Evolutionary conservation across 2,113 vertebrate species (phyloP).

Genomic region (Blennius ocellaris): DNA sequence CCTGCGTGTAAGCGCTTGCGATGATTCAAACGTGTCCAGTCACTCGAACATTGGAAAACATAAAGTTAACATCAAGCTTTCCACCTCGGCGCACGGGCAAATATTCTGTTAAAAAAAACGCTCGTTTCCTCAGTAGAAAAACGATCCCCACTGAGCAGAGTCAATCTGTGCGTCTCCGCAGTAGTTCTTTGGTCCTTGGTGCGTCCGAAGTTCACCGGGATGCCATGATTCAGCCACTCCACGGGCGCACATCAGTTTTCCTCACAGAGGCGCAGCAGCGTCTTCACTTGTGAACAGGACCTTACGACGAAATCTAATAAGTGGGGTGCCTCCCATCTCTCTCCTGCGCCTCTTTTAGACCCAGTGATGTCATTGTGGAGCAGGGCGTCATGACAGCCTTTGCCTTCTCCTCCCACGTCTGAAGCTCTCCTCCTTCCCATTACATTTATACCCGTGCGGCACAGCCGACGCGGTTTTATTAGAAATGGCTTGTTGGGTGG

Average conservation of each 20-base stretch:
- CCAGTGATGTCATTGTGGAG: slow-evolving; percentile 78
- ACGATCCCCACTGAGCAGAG: slow-evolving; percentile 14
- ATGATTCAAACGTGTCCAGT: slow-evolving; percentile 9
- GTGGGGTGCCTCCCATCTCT: slow-evolving; percentile 70
- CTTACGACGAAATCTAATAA: slow-evolving; percentile 67
- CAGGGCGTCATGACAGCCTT: slow-evolving; percentile 76
- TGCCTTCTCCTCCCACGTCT: slow-evolving; percentile 29
- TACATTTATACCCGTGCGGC: slow-evolving; percentile 24
- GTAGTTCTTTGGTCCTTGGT: slow-evolving; percentile 6
- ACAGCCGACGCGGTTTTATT: slow-evolving; percentile 29
- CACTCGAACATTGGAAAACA: slow-evolving; percentile 7
- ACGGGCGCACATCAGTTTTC: slow-evolving; percentile 42
- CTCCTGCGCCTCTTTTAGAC: slow-evolving; percentile 62
- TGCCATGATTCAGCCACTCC: slow-evolving; percentile 29
- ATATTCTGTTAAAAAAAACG: slow-evolving; percentile 25
- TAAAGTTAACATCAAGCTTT: slow-evolving; percentile 47
- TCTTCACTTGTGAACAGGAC: slow-evolving; percentile 68
- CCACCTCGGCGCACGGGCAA: slow-evolving; percentile 25
- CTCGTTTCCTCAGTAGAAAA: slow-evolving; percentile 4
- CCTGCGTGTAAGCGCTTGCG: not conserved
- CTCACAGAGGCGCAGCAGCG: slow-evolving; percentile 56
- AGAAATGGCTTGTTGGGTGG: slow-evolving; percentile 40
- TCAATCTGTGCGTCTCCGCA: slow-evolving; percentile 8
- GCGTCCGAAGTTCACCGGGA: slow-evolving; percentile 47
- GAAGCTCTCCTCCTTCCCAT: not conserved